A percentile compares a stretch with the other conserved stretches of the same genome.
phyloP scores from a whole-genome alignment of 2,113 vertebrate genomes.

The Sebastes schlegelii region DNA sequence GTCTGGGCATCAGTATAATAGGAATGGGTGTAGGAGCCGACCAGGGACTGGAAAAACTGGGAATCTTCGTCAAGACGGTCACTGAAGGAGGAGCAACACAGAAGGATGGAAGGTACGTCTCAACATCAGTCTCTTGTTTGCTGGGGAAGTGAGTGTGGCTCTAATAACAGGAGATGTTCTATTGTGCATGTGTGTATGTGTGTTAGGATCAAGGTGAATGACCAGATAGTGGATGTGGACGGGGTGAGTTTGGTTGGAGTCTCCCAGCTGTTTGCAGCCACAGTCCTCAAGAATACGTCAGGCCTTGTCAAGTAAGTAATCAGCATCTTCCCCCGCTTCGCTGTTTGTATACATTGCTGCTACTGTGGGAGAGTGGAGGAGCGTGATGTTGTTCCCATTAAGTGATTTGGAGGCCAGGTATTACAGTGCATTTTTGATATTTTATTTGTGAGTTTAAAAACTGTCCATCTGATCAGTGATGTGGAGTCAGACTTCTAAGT shows the following conservation, averaged over 20 bases:
- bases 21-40: constrained; percentile 95
- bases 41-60: constrained; percentile 92
- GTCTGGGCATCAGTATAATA: constrained; percentile 93
- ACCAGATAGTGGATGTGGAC: constrained; percentile 94
- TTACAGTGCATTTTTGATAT: background rate
- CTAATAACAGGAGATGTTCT: background rate
- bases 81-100: constrained; percentile 90
- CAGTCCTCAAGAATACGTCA: constrained; percentile 92
- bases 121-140: background rate
- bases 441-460: constrained; percentile 15
- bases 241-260: constrained; percentile 92
- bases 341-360: background rate
- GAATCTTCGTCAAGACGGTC: constrained; percentile 94
- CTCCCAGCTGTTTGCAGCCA: constrained; percentile 92
- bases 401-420: background rate
- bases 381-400: background rate
- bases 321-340: background rate
- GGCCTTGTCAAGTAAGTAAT: constrained; percentile 88
- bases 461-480: background rate
- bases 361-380: background rate
- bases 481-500: constrained; percentile 14
- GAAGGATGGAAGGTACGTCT: constrained; percentile 86
- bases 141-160: background rate
- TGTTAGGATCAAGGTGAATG: constrained; percentile 90
- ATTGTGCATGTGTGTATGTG: background rate